phyloP scores from a whole-genome alignment of 2,888 invertebrate genomes.

The Netelia virgata region DNA sequence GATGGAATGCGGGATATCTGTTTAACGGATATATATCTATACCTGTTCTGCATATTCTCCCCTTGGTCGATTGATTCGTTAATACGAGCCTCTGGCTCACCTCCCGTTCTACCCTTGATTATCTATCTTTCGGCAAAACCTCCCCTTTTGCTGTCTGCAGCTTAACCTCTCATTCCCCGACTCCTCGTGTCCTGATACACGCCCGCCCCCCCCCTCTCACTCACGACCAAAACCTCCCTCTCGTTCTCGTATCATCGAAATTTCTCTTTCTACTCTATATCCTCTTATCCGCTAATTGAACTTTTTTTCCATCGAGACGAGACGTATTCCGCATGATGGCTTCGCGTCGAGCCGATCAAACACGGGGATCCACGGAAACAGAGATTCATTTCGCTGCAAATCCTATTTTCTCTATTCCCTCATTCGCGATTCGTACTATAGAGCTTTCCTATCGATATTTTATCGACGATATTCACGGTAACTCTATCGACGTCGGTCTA shows the following conservation, averaged over 20 bases:
- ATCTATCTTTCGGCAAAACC: conserved; percentile 76
- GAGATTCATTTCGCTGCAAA: neutral
- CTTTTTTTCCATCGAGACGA: conserved; percentile 29
- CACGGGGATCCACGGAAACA: neutral
- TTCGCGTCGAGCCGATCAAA: conserved; percentile 17
- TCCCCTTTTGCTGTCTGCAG: conserved; percentile 72
- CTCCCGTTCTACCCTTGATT: conserved; percentile 79
- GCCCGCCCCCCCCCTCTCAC: conserved; percentile 33
- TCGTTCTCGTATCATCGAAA: conserved; percentile 73
- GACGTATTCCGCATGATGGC: conserved; percentile 4
- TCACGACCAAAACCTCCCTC: neutral
- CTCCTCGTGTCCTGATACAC: conserved; percentile 27
- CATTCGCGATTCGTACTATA: neutral
- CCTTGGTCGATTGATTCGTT: conserved; percentile 80
- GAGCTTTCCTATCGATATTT: neutral
- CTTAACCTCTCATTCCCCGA: conserved; percentile 68
- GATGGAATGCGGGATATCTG: neutral
- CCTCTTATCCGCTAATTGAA: conserved; percentile 35
- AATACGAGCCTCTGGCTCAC: conserved; percentile 78
- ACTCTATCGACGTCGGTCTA: neutral
- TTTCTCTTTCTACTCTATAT: conserved; percentile 56
- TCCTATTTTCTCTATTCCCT: conserved; percentile 17
- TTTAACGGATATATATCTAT: neutral
- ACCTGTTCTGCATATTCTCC: conserved; percentile 59
- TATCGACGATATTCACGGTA: too few relatives aligned